Evolutionary conservation across 2,888 invertebrate genomes (phyloP).

Genomic region (Hoplodrina blanda): DNA sequence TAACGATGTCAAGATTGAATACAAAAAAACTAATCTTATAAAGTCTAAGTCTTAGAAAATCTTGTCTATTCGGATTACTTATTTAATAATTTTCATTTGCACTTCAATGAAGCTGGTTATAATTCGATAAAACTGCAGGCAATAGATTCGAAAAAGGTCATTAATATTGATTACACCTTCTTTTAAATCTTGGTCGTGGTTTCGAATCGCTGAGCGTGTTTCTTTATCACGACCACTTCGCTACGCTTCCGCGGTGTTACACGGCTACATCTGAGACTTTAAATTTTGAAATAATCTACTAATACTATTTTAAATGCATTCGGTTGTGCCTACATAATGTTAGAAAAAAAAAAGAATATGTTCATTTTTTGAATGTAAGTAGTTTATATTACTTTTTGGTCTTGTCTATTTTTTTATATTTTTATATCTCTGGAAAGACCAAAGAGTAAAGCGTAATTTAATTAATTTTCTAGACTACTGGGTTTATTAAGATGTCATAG

Average conservation of each 20-base stretch:
- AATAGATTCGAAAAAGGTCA: slow-evolving; percentile 31
- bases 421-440: too few species aligned
- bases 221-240: slow-evolving; percentile 49
- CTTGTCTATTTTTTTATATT: too few species aligned
- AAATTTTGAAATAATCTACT: slow-evolving; percentile 5
- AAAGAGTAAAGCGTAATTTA: neutral
- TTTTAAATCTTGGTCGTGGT: slow-evolving; percentile 43
- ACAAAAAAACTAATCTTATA: neutral
- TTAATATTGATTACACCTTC: slow-evolving; percentile 48
- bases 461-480: slow-evolving; percentile 3
- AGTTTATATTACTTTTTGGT: neutral
- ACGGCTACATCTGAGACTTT: slow-evolving; percentile 8
- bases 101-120: slow-evolving; percentile 8
- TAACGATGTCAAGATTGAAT: slow-evolving; percentile 17
- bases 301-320: neutral
- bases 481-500: too few species aligned
- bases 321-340: neutral
- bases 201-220: slow-evolving; percentile 50
- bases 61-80: slow-evolving; percentile 17
- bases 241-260: slow-evolving; percentile 51
- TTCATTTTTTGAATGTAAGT: neutral
- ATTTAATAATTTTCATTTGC: slow-evolving; percentile 25
- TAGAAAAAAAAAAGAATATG: neutral
- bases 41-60: slow-evolving; percentile 6
- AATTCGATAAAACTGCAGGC: slow-evolving; percentile 17